These are phyloP conservation scores for Drosophila multiciliata DNA, from an alignment of 2,888 invertebrate species.

Conservation along the genomic window DNA sequence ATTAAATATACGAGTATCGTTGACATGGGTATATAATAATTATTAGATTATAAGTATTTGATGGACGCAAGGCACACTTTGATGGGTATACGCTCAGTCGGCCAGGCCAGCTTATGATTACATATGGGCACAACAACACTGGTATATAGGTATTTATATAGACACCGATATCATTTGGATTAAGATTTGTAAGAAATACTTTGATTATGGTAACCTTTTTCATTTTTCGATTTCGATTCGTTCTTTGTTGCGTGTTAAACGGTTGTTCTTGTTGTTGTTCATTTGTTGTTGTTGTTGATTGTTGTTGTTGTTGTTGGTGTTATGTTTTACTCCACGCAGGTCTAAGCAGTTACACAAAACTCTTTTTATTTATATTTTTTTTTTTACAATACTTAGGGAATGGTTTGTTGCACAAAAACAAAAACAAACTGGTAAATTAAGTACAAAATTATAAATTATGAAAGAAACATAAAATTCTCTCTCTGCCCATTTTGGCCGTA, in stretches of 20 bases:
- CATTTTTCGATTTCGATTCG: constrained; percentile 48
- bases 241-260: constrained; percentile 75
- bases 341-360: constrained; percentile 43
- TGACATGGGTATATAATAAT: constrained; percentile 31
- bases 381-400: constrained; percentile 27
- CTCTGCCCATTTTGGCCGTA: constrained; percentile 26
- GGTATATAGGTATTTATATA: constrained; percentile 58
- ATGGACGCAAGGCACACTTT: constrained; percentile 74
- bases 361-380: constrained; percentile 13
- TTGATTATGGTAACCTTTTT: constrained; percentile 63
- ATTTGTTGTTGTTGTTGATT: constrained; percentile 47
- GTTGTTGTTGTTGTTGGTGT: constrained; percentile 67
- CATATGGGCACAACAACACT: constrained; percentile 58
- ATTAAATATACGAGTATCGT: constrained; percentile 24
- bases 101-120: constrained; percentile 58
- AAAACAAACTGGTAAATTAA: constrained; percentile 13
- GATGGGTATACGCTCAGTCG: constrained; percentile 43
- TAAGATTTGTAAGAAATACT: constrained; percentile 57
- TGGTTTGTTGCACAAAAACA: constrained; percentile 35
- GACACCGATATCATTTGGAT: constrained; percentile 71
- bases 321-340: constrained; percentile 66
- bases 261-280: constrained; percentile 69
- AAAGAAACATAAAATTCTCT: constrained; percentile 13
- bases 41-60: constrained; percentile 31
- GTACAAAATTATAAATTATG: constrained; percentile 31